These are phyloP conservation scores for Camptogramma bilineatum DNA, from an alignment of 2,888 invertebrate genomes.

Conservation along the genomic window DNA sequence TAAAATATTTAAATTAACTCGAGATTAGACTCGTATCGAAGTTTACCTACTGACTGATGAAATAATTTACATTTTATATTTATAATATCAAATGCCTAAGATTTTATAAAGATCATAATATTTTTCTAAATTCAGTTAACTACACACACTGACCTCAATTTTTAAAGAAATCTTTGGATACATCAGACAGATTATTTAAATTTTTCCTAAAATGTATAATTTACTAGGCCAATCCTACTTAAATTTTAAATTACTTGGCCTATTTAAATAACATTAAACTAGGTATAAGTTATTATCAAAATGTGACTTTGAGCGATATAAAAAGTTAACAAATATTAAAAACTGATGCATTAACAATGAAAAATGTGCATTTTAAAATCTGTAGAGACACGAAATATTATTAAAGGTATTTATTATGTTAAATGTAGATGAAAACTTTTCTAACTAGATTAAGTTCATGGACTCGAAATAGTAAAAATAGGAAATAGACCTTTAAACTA, in stretches of 20 bases:
- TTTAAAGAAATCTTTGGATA: slow-evolving; percentile 46
- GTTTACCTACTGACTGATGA: slow-evolving; percentile 33
- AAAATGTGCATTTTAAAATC: slow-evolving; percentile 36
- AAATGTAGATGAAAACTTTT: slow-evolving; percentile 29
- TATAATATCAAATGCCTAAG: slow-evolving; percentile 21
- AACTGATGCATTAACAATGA: slow-evolving; percentile 34
- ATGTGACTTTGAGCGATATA: slow-evolving; percentile 38
- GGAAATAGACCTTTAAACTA: slow-evolving; percentile 63
- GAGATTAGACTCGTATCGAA: slow-evolving; percentile 2
- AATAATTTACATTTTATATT: slow-evolving; percentile 30
- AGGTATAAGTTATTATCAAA: slow-evolving; percentile 35
- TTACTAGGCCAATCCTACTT: slow-evolving; percentile 42
- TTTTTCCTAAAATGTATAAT: slow-evolving; percentile 42
- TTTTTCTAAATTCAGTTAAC: slow-evolving; percentile 30
- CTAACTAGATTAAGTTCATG: slow-evolving; percentile 29
- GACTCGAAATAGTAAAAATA: slow-evolving; percentile 41
- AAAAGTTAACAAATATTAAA: slow-evolving; percentile 37
- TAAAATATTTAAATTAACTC: neutral
- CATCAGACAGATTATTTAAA: slow-evolving; percentile 30
- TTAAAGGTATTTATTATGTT: slow-evolving; percentile 28
- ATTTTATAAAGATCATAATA: slow-evolving; percentile 23
- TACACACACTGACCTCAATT: slow-evolving; percentile 44
- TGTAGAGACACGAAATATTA: slow-evolving; percentile 28
- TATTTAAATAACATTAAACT: slow-evolving; percentile 34
- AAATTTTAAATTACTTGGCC: slow-evolving; percentile 38